These are phyloP conservation scores for Sebastes minor DNA, from an alignment of 2,797 vertebrate species.

Conservation along the genomic window DNA sequence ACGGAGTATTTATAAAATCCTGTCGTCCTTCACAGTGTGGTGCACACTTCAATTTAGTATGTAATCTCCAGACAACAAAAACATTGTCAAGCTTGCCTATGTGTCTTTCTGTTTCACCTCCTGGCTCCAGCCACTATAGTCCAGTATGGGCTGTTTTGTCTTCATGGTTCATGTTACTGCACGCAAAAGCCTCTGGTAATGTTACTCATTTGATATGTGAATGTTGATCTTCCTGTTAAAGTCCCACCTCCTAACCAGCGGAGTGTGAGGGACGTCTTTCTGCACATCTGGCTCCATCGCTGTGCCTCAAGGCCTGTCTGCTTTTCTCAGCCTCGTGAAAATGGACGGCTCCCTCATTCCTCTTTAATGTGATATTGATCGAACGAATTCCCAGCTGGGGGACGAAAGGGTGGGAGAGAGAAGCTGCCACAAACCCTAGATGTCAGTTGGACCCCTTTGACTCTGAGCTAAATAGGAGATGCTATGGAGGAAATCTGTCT, in stretches of 20 bases:
- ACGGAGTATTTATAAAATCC: not conserved
- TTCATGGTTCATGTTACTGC: not conserved
- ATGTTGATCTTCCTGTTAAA: not conserved
- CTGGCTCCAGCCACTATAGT: not conserved
- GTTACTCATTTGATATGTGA: not conserved
- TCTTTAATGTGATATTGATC: slow-evolving; percentile 63
- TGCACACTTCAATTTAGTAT: not conserved
- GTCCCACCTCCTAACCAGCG: not conserved
- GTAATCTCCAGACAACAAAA: not conserved
- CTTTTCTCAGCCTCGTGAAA: slow-evolving; percentile 9
- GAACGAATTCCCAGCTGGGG: slow-evolving; percentile 5
- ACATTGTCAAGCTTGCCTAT: not conserved
- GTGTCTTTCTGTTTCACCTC: not conserved
- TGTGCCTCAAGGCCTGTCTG: not conserved
- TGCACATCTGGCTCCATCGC: not conserved
- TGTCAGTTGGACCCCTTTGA: not conserved
- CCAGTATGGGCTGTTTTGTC: not conserved
- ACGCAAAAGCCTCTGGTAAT: not conserved
- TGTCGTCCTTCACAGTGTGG: not conserved
- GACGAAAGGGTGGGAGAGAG: not conserved
- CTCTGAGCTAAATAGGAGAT: not conserved
- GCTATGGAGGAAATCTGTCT: not conserved
- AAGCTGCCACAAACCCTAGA: not conserved
- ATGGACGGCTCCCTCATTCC: slow-evolving; percentile 2
- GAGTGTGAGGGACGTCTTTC: not conserved